Evolutionary conservation across 2,113 vertebrate genomes (phyloP).

Genomic region (Bambusicola thoracicus): DNA sequence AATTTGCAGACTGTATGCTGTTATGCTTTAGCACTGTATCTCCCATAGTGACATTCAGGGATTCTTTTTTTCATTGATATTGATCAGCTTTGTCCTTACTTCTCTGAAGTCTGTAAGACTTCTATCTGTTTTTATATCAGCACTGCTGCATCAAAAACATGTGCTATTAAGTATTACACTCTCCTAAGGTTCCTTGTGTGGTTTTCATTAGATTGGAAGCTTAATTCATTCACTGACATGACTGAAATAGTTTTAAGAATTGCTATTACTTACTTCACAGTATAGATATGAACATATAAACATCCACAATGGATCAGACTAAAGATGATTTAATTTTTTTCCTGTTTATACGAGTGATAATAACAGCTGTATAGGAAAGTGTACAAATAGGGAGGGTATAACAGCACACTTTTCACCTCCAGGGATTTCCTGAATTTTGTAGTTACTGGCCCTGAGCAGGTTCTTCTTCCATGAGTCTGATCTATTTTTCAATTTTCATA

Average conservation of each 20-base stretch:
- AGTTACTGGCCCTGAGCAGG: background rate
- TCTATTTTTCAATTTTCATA: background rate
- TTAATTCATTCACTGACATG: background rate
- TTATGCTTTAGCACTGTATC: background rate
- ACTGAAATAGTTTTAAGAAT: background rate
- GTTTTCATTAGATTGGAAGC: background rate
- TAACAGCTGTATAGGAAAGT: background rate
- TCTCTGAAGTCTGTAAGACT: background rate
- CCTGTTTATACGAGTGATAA: background rate
- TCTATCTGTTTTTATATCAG: background rate
- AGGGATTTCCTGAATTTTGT: slow-evolving; percentile 1
- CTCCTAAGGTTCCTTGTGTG: background rate
- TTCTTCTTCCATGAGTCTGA: background rate
- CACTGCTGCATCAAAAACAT: background rate
- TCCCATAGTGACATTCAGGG: background rate
- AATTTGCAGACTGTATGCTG: background rate
- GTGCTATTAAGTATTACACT: background rate
- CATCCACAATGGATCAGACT: background rate
- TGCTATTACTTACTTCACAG: background rate
- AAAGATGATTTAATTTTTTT: background rate
- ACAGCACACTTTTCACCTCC: background rate
- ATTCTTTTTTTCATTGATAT: background rate
- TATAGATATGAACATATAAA: background rate
- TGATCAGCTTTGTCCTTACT: background rate
- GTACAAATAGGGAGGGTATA: background rate